These are phyloP conservation scores for Cancer borealis DNA, from an alignment of 2,888 invertebrate species.

Conservation along the genomic window DNA sequence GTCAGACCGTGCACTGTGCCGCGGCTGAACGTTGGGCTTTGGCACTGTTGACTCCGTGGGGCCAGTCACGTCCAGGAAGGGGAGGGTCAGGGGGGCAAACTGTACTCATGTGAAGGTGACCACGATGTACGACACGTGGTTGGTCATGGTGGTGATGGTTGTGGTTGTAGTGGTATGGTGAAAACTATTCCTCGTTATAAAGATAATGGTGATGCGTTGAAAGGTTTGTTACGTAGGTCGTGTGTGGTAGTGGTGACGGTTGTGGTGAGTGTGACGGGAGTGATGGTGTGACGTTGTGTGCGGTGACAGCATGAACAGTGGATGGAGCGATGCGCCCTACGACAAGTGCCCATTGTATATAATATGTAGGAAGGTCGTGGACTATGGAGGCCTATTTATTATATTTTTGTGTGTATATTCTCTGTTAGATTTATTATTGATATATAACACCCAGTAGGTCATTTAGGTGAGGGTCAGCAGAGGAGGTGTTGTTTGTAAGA, in stretches of 20 bases:
- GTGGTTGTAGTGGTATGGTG: neutral
- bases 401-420: neutral
- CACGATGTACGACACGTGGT: neutral
- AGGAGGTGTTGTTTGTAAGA: neutral
- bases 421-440: neutral
- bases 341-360: neutral
- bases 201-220: conserved; percentile 11
- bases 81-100: neutral
- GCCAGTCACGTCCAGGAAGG: neutral
- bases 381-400: neutral
- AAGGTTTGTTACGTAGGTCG: neutral
- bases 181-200: neutral
- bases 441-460: neutral
- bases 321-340: neutral
- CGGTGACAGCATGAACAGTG: neutral
- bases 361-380: neutral
- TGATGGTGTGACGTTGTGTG: neutral
- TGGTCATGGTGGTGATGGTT: neutral
- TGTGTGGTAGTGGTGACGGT: neutral
- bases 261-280: neutral
- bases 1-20: conserved; percentile 6
- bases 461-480: neutral
- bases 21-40: neutral
- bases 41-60: neutral
- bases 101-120: neutral